These are phyloP conservation scores for Petaurus breviceps DNA, from an alignment of 2,113 vertebrate species.

Conservation along the genomic window DNA sequence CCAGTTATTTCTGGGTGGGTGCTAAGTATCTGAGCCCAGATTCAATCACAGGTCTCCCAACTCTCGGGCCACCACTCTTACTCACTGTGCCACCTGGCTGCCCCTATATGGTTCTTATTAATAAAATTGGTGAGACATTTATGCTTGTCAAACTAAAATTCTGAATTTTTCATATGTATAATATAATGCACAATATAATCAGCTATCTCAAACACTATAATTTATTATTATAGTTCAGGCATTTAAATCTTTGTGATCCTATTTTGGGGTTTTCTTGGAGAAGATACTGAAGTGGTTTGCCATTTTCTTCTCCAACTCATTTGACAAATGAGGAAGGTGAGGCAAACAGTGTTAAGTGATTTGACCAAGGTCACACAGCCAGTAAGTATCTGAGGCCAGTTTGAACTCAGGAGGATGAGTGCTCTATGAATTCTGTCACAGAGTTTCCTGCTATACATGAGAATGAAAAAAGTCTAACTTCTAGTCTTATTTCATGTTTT, in stretches of 20 bases:
- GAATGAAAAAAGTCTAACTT: neutral
- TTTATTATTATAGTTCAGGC: neutral
- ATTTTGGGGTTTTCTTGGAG: neutral
- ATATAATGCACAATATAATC: neutral
- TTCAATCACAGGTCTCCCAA: too few relatives aligned
- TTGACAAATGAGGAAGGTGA: neutral
- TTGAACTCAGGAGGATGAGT: neutral
- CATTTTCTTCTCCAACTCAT: neutral
- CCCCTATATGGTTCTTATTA: neutral
- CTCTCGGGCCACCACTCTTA: too few relatives aligned
- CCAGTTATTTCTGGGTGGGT: too few relatives aligned
- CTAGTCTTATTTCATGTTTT: neutral
- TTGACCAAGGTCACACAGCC: neutral
- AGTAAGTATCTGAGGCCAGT: neutral
- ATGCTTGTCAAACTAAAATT: neutral
- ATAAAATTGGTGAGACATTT: neutral
- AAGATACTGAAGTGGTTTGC: neutral
- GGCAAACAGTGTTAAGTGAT: too few relatives aligned
- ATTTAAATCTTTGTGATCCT: neutral
- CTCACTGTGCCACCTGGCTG: too few relatives aligned
- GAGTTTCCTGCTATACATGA: neutral
- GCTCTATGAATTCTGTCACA: neutral
- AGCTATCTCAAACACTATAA: fast-evolving
- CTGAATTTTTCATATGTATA: too few relatives aligned
- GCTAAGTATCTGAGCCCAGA: too few relatives aligned